Evolutionary conservation across 2,797 vertebrate species (phyloP), one percentile per base, ranked within the genome.

Genomic region (Muscicapa comitata): DNA sequence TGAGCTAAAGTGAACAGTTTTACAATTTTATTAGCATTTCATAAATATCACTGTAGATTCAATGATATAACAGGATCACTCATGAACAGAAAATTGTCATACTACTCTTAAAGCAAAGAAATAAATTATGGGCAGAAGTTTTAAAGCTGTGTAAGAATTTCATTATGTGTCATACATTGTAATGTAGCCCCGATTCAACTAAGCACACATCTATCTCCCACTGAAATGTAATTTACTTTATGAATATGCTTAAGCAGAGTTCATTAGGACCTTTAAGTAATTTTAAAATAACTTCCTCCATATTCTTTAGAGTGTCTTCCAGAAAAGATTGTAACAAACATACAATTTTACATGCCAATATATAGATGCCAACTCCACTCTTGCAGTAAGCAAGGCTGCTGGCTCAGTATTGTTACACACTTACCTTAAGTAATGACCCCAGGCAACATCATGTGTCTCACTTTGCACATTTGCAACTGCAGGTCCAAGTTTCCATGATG

Each of bases 401-500:
- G 31, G 47, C 33, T 61, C 68, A 40, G 13, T 40, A 17, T n/a
- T 76, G 33, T n/a, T 91, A n/a, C 35, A 62, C 13, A 7, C 62
- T 74, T 84, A 79, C 85, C 28, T 70, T 29, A 25, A 82, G 18
- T 21, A 45, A 28, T 42, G 7, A 78, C 76, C 63, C 61, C 53
- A 66, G 72, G 35, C 40, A 47, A 51, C 31, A 86, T 17, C 70
- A 67, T 3, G 20, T 40, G 37, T 90, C 87, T 96, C 79, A 90
- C 31, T 33, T 70, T 35, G 25, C 35, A 21, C n/a, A 33, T 85
- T 93, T 97, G 18, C 68, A 62, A 90, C 45, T 88, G 35, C 95
- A 99, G 99, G 98, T 99, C 92, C 99, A 99, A 97, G 99, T 99
- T 67, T 99, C 99, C 37, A 99, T 99, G 99, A 99, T 98, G 97